Percentiles rank a stretch among this genome's conserved stretches.
Evolutionary conservation across 2,888 invertebrate species (phyloP).

Genomic region (Acanthosepion pharaonis): DNA sequence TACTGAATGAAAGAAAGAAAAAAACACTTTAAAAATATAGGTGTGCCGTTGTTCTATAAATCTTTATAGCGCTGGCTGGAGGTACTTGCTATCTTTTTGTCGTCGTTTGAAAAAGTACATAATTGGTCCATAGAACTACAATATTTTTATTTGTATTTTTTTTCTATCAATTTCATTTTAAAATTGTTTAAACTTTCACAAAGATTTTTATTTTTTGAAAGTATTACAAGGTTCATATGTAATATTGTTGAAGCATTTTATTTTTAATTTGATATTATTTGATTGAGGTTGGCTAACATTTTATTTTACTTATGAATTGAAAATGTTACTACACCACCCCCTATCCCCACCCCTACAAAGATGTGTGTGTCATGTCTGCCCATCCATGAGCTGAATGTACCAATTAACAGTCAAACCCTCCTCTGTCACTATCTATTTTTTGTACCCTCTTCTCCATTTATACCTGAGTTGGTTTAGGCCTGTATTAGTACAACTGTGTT

Average conservation of each 20-base stretch:
- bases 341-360: background rate
- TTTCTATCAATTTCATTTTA: background rate
- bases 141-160: background rate
- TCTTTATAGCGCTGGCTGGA: too few relatives aligned
- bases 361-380: background rate
- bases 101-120: background rate
- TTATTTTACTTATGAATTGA: background rate
- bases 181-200: background rate
- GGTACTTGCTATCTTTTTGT: background rate
- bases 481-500: background rate
- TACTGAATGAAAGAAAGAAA: background rate
- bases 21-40: background rate
- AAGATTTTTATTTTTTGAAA: background rate
- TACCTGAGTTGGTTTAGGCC: background rate
- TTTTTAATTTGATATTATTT: background rate
- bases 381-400: conserved; percentile 11
- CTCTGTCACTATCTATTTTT: conserved; percentile 10
- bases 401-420: background rate
- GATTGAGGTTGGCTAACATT: background rate
- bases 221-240: background rate
- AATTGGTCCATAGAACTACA: background rate
- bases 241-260: background rate
- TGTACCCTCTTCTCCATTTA: background rate
- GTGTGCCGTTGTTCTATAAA: background rate
- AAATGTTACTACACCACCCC: background rate